Conservation (phyloP, 2,113 vertebrate genomes). For the Paradoxurus hermaphroditus region DNA sequence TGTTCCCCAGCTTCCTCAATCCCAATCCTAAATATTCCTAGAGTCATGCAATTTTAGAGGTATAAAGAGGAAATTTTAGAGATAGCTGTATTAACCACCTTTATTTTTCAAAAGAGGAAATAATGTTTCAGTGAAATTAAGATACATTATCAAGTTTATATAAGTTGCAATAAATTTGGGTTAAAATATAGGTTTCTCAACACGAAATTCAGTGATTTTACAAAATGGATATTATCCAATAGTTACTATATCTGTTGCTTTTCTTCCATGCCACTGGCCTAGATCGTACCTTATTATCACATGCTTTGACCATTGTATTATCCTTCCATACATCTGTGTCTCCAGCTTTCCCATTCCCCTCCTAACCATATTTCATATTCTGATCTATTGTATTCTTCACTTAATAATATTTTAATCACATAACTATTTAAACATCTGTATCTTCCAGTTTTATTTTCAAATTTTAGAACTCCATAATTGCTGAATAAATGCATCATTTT, state of each 20-base stretch:
- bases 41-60: background rate
- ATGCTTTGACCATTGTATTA: background rate
- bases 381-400: background rate
- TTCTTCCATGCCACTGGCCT: background rate
- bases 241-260: background rate
- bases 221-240: background rate
- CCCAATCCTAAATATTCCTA: background rate
- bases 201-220: background rate
- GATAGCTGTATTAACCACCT: background rate
- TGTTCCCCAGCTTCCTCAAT: background rate
- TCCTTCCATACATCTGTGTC: background rate
- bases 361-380: background rate
- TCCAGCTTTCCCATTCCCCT: background rate
- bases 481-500: background rate
- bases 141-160: background rate
- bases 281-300: background rate
- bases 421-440: background rate
- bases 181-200: background rate
- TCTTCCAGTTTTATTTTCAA: background rate
- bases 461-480: background rate
- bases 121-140: background rate
- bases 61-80: background rate
- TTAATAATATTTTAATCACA: background rate
- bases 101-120: background rate
- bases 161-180: background rate